A percentile compares a stretch with the other conserved stretches of the same genome.
Conservation (phyloP, 2,113 vertebrate species). For the Helogale parvula region DNA sequence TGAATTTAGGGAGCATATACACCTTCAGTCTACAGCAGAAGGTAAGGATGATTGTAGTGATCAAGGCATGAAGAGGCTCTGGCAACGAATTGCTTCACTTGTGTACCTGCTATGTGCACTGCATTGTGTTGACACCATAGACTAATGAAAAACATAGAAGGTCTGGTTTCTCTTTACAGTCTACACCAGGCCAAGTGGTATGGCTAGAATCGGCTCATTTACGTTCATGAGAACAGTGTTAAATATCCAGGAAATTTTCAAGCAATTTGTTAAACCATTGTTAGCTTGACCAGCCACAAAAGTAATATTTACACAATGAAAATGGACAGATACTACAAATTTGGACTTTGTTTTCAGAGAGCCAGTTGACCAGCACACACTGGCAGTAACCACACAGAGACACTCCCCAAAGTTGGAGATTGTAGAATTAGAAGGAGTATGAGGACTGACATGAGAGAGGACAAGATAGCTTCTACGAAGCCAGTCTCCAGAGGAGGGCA, state of each 20-base stretch:
- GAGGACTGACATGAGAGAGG: background rate
- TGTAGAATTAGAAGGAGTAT: background rate
- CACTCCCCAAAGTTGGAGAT: background rate
- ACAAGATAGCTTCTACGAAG: background rate
- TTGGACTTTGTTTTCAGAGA: background rate
- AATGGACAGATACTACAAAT: background rate
- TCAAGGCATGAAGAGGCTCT: background rate
- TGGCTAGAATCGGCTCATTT: background rate
- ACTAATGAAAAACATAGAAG: background rate
- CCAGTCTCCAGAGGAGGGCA: background rate
- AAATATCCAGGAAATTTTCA: conserved; percentile 29
- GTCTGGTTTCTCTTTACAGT: background rate
- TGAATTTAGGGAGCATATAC: background rate
- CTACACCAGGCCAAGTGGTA: background rate
- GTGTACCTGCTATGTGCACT: background rate
- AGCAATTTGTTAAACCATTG: conserved; percentile 15
- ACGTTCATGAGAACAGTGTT: background rate
- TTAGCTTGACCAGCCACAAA: background rate
- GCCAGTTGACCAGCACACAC: background rate
- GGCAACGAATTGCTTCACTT: background rate
- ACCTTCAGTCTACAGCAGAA: background rate
- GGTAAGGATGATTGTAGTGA: background rate
- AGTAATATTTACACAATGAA: background rate
- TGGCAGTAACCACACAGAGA: background rate
- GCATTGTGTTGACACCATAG: background rate